Conservation (phyloP, 2,797 vertebrate species). For the Dipus sagitta region DNA sequence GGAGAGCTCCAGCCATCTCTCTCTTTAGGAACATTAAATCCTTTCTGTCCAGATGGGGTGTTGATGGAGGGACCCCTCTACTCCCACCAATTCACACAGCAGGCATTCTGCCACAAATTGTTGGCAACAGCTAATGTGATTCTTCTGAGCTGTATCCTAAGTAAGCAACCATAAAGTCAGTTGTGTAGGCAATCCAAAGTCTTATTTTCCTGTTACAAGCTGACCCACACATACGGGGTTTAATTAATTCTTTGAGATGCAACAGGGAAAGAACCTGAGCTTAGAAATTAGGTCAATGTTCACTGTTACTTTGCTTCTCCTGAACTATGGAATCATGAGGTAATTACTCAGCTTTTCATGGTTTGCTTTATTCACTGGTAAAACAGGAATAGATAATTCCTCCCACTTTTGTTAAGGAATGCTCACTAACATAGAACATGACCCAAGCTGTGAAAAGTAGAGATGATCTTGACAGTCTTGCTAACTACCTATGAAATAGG, state of each 20-base stretch:
- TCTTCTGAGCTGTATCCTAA: conserved; percentile 60
- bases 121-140: conserved; percentile 13
- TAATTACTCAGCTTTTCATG: conserved; percentile 53
- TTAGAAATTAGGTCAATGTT: conserved; percentile 52
- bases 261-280: conserved; percentile 1
- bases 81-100: background rate
- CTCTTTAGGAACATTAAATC: background rate
- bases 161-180: conserved; percentile 54
- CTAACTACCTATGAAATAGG: background rate
- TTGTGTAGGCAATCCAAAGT: conserved; percentile 1
- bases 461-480: conserved; percentile 28
- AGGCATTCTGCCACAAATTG: conserved; percentile 30
- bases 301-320: conserved; percentile 53
- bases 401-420: conserved; percentile 47
- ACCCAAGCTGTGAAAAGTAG: background rate
- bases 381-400: conserved; percentile 36
- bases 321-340: conserved; percentile 38
- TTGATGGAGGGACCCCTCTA: background rate
- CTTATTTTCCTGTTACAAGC: conserved; percentile 65
- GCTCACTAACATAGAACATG: background rate
- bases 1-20: background rate
- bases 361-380: conserved; percentile 51
- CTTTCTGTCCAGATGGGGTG: conserved; percentile 15
- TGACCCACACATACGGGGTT: conserved; percentile 12
- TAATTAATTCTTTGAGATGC: conserved; percentile 58